Base-by-base conservation (phyloP, 2,113 vertebrate genomes). In the Periophthalmus modestus region DNA sequence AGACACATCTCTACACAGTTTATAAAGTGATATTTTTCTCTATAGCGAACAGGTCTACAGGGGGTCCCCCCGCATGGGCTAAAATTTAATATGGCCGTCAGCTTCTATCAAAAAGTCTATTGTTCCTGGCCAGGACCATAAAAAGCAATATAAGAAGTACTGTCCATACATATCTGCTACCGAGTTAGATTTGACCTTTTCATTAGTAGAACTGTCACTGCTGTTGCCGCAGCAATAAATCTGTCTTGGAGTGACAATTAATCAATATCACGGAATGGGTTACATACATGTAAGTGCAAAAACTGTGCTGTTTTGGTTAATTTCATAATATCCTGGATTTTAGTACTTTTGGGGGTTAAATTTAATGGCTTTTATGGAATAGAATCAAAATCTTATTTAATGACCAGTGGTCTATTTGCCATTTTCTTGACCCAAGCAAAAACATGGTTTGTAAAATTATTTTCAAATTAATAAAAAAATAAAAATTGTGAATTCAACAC, bases 71-170 rank as follows among this genome's bases (percentile, higher is more conserved):
- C 14, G 59, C 59, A 34, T 10, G 28, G 28, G 59, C 24, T 62
- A 62, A 62, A 28, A 62, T 34, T 62, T n/a, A 71, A 19, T 66
- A 12, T 68, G 65, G 50, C 74, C 54, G 1, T 58, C 19, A 46
- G 28, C 33, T 61, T 50, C 19, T 48, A 59, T 72, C 61, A 43
- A 34, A 80, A 61, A 47, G 21, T 5, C 57, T 59, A 28, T 59
- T 59, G 57, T 59, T 59, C 57, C 24, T 28, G 23, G 57, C 57
- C 57, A 59, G 23, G 23, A 24, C 24, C 57, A 59, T 59, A 59
- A 59, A 59, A 59, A 28, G 21, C 12, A 59, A 59, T 28, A 59
- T 15, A 12, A 59, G 13, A 28, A 28, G 57, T 28, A 28, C 15
- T 59, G 57, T 59, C 57, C 23, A 4, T 28, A 59, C 24, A 28